phyloP scores from a whole-genome alignment of 2,113 vertebrate species.

The Halcyon malimbica region DNA sequence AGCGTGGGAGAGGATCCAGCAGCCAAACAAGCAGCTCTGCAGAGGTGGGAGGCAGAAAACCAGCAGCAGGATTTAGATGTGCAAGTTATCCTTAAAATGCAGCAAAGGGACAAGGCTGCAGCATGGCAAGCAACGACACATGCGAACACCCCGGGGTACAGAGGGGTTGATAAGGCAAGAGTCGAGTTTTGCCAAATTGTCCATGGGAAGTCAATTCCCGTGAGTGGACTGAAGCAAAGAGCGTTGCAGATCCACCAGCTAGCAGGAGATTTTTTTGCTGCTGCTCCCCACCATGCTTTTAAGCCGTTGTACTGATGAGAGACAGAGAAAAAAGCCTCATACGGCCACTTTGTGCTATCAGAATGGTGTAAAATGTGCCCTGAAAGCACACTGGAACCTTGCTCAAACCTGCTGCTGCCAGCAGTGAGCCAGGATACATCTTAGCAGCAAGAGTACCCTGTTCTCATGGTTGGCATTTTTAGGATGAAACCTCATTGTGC shows the following conservation, averaged over 20 bases:
- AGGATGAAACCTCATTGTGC: neutral
- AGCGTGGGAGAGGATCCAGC: neutral
- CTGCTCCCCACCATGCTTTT: neutral
- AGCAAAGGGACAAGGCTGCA: neutral
- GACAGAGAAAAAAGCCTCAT: neutral
- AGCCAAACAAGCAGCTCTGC: neutral
- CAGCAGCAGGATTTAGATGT: neutral
- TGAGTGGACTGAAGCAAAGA: neutral
- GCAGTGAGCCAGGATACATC: neutral
- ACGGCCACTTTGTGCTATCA: neutral
- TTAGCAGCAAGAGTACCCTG: neutral
- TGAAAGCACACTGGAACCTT: neutral
- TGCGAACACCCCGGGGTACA: accelerated
- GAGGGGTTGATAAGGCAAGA: neutral
- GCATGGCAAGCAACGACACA: accelerated
- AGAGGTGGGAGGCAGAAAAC: neutral
- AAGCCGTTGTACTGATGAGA: neutral
- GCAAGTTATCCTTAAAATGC: neutral
- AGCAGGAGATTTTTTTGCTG: neutral
- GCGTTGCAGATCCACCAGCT: neutral
- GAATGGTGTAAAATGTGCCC: neutral
- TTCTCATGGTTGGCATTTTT: neutral
- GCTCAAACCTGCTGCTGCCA: neutral
- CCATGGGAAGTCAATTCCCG: neutral
- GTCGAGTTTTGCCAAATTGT: neutral